A percentile compares a stretch with the other conserved stretches of the same genome.
phyloP scores from a whole-genome alignment of 2,888 invertebrate species.

The Pycnomerus fuliginosus region DNA sequence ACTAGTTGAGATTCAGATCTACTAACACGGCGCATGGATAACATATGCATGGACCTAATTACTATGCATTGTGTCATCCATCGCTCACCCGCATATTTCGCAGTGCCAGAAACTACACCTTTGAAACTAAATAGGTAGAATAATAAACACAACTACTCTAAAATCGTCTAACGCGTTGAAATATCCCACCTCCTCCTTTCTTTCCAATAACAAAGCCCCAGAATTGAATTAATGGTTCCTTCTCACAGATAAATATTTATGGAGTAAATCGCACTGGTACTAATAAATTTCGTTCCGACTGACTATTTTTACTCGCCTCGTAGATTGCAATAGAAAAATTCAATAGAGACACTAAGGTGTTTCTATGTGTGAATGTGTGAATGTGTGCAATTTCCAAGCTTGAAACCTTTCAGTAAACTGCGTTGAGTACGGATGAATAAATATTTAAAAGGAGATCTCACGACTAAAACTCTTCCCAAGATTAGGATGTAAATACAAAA shows the following conservation, averaged over 20 bases:
- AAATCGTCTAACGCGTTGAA: conserved; percentile 12
- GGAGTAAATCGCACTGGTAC: no score
- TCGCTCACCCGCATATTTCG: conserved; percentile 9
- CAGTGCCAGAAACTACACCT: conserved; percentile 15
- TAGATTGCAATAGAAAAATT: no score
- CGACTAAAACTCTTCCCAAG: no score
- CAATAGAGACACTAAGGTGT: no score
- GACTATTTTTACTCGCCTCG: conserved; percentile 13
- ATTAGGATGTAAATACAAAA: no score
- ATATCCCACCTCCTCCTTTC: conserved; percentile 4
- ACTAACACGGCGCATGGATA: no score
- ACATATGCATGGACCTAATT: no score
- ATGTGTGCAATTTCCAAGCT: no score
- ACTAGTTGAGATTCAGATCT: no score
- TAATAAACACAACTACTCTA: conserved; percentile 14
- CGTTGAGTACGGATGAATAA: conserved; percentile 15
- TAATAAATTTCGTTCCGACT: conserved; percentile 3
- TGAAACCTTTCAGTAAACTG: conserved; percentile 10
- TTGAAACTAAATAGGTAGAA: conserved; percentile 14
- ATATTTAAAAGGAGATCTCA: conserved; percentile 15
- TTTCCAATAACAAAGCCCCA: conserved; percentile 11
- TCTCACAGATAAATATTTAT: conserved; percentile 19
- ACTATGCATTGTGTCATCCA: no score
- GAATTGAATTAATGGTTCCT: conserved; percentile 7
- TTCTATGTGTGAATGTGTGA: no score